Evolutionary conservation across 2,797 vertebrate species (phyloP), one percentile per base, ranked within the genome.

Genomic region (Cephalopachus bancanus): DNA sequence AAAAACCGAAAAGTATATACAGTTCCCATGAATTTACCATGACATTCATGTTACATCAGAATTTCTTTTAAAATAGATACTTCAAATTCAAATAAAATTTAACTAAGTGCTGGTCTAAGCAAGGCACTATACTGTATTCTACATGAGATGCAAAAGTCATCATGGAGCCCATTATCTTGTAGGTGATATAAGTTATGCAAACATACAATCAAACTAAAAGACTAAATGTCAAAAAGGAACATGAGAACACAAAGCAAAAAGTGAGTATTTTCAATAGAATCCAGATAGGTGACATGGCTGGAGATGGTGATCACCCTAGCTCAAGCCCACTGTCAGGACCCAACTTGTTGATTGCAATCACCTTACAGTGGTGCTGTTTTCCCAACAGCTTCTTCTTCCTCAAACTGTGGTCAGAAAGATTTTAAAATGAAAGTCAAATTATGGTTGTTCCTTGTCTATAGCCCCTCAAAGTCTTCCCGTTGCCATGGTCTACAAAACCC

Each of bases 51-150:
- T 72, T 71, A 4, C 20, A 64, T 71, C 15, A 89, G 49, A 89
- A 76, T 94, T 19, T 55, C 81, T 86, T 75, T 26, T 76, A 67
- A 96, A 93, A 95, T 60, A 89, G 30, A 44, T 33, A 71, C 28
- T 83, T 92, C 15, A 12, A 67, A 51, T 81, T 84, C 51, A 96
- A 93, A 84, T 95, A 84, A 94, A 96, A 88, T 53, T 59, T 93
- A 20, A 89, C 22, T 33, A 76, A 76, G 28, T 80, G 20, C 76
- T 93, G 4, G 2, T 92, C 17, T 75, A 33, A 85, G 49, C 49
- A 96, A 95, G 60, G 30, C 14, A n/a, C 49, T 83, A 2, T 59
- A 44, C 67, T 83, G 12, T 5, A 60, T 92, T 96, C 37, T 80
- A 37, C n/a, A 4, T 16, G 14, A 57, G 49, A 62, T 30, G 4